phyloP scores from a whole-genome alignment of 2,888 invertebrate genomes.

The Vannuccia rotundouncinata region DNA sequence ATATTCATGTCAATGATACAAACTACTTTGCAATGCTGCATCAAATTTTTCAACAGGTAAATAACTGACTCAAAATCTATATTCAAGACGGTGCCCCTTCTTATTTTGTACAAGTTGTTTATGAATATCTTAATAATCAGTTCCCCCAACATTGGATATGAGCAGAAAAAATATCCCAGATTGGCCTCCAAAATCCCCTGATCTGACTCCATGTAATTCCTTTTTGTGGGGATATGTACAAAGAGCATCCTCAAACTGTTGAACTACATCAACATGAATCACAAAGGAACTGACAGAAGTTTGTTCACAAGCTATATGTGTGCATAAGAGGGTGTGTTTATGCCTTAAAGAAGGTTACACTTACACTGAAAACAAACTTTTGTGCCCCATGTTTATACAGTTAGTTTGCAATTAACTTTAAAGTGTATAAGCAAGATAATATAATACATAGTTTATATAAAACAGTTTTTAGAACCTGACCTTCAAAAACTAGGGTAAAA shows the following conservation, averaged over 20 bases:
- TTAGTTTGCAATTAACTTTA: no score
- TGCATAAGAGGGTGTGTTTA: neutral
- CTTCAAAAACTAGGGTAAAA: no score
- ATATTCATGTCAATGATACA: constrained; percentile 17
- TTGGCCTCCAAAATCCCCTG: neutral
- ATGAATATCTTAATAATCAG: constrained; percentile 10
- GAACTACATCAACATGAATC: neutral
- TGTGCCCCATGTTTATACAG: neutral
- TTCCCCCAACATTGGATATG: neutral
- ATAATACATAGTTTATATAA: no score
- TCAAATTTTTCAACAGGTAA: constrained; percentile 4
- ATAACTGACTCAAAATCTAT: neutral
- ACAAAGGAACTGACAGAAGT: neutral
- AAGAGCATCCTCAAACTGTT: neutral
- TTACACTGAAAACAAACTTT: neutral
- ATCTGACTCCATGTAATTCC: neutral
- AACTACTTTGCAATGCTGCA: constrained; percentile 8
- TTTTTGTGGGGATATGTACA: neutral
- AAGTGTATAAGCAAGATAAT: no score
- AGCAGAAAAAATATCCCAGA: neutral
- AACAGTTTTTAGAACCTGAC: no score
- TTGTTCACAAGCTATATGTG: neutral
- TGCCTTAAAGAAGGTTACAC: no score
- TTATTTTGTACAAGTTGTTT: constrained; percentile 5
- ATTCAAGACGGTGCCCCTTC: neutral